Evolutionary conservation across 2,113 vertebrate species (phyloP), one percentile per base, ranked within the genome.

Genomic region (Chitala chitala): DNA sequence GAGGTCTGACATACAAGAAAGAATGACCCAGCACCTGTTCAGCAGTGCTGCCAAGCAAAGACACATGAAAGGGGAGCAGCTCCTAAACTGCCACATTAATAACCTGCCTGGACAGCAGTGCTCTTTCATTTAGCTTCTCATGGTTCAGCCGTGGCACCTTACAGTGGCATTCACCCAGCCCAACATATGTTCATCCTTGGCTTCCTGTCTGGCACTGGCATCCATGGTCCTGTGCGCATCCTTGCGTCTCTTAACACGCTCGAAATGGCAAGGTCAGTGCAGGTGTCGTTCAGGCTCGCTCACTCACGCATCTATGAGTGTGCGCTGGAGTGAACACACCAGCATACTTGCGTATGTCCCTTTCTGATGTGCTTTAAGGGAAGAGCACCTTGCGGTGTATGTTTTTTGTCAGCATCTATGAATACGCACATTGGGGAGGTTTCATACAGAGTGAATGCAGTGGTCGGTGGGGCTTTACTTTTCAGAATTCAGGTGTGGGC

Each of bases 1-100:
- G 29, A 2, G n/a, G 33, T 50, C 44, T 8, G 68, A 50, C 44
- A 33, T 50, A 26, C 29, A 42, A 50, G 66, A 44, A 12, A 44
- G 36, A 51, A 26, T 20, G 46, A 69, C n/a, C 29, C 15, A 1
- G 17, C 26, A 29, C 29, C 29, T 20, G 20, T 61, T 38, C 58
- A 33, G 58, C 15, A 5, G 58, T 61, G 58, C 29, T 63, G 59
- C 59, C 59, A 63, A 63, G 38, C 26, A 59, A 31, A 59, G 56
- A 33, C n/a, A 38, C 59, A 63, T 63, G 59, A 20, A 63, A 33
- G 59, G 36, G 69, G 54, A 71, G 17, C 26, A 71, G 50, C 26
- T 71, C 69, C 31, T 71, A 71, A 54, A 53, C 59, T 63, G 59
- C 33, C 38, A 63, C 59, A 63, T 63, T 63, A 63, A 63, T 63